phyloP scores from a whole-genome alignment of 1,140 invertebrate species.

The Solen grandis region DNA sequence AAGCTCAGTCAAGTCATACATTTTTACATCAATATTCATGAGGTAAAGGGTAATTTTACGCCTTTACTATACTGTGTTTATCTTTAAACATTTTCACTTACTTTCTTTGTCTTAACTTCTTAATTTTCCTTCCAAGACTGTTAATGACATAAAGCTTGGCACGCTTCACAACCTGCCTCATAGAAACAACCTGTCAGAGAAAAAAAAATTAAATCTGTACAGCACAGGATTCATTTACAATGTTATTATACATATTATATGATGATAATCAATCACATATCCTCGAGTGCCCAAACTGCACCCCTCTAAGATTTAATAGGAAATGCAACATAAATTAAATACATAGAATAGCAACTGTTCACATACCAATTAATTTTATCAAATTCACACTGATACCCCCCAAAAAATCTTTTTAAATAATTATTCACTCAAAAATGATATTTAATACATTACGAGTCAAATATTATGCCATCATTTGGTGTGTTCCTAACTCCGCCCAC shows the following conservation, averaged over 20 bases:
- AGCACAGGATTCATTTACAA: not conserved
- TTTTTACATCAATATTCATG: too few species aligned
- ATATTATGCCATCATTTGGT: too few species aligned
- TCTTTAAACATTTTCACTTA: constrained; percentile 27
- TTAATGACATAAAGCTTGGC: constrained; percentile 54
- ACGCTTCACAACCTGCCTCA: constrained; percentile 54
- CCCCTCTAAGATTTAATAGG: not conserved
- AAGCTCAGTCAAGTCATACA: too few species aligned
- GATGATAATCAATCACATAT: not conserved
- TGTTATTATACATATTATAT: not conserved
- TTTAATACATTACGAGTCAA: too few species aligned
- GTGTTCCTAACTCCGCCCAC: too few species aligned
- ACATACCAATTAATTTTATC: not conserved
- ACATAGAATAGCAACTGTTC: not conserved
- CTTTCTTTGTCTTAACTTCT: constrained; percentile 57
- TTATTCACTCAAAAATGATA: too few species aligned
- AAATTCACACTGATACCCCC: too few species aligned
- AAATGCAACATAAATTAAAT: not conserved
- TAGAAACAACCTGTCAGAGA: constrained; percentile 54
- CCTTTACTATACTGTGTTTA: too few species aligned
- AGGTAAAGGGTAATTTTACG: too few species aligned
- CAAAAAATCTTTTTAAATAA: too few species aligned
- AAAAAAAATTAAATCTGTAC: not conserved
- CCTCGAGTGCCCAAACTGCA: too few species aligned
- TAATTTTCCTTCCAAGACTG: constrained; percentile 45